Conservation (phyloP, 2,113 vertebrate species). For the Natator depressus region DNA sequence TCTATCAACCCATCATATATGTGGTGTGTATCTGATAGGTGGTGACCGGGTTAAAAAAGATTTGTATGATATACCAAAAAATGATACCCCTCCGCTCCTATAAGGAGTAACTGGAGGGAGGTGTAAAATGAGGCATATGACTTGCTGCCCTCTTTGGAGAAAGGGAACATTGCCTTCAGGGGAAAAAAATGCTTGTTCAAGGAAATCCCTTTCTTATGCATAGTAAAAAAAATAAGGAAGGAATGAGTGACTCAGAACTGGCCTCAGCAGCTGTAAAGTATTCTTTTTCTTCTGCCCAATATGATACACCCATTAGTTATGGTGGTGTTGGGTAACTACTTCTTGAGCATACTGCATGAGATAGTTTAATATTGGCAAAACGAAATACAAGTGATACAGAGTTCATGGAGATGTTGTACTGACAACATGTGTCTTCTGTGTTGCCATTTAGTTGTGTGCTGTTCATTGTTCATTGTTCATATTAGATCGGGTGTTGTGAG, state of each 20-base stretch:
- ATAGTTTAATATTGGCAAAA: neutral
- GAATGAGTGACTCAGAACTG: neutral
- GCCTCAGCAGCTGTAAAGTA: neutral
- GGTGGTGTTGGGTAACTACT: neutral
- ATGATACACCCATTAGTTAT: neutral
- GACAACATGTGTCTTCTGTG: neutral
- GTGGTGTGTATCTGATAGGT: neutral
- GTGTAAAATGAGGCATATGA: fast-evolving
- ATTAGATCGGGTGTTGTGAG: neutral
- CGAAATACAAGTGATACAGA: neutral
- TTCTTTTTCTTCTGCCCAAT: neutral
- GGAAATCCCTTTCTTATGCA: neutral
- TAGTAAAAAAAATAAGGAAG: neutral
- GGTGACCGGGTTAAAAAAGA: neutral
- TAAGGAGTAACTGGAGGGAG: neutral
- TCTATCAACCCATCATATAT: neutral
- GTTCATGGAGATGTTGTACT: neutral
- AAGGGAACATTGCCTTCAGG: neutral
- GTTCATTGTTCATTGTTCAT: neutral
- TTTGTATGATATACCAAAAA: neutral
- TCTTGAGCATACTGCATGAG: neutral
- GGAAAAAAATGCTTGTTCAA: neutral
- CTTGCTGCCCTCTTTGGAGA: neutral
- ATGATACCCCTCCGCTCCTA: neutral
- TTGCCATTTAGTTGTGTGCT: neutral